Evolutionary conservation across 2,797 vertebrate genomes (phyloP), one percentile per base, ranked within the genome.

Genomic region (Hipposideros larvatus): DNA sequence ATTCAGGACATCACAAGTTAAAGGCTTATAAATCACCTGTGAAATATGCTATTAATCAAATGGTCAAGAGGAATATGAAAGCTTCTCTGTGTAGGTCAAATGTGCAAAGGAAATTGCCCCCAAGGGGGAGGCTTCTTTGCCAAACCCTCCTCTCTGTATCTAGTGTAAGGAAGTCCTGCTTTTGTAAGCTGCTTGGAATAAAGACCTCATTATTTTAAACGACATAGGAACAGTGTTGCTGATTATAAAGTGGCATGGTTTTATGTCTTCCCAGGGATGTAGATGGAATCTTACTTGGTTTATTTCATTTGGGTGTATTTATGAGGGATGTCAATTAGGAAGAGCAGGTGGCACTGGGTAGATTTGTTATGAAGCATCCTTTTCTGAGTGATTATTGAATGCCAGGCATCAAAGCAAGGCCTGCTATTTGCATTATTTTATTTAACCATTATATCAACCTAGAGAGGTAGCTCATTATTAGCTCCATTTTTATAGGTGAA

Each of bases 261-360:
- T 88, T 55, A 41, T 65, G 48, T 73, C 63, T 92, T 96, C 53
- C n/a, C 87, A 84, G 57, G 88, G 61, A 94, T 46, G 86, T 24
- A 59, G 82, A n/a, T 71, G 68, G 66, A 92, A 57, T 92, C 83
- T 95, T 91, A 63, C 79, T 79, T 83, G 63, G 63, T 84, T 95
- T 91, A 87, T 93, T 96, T 96, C 83, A 41, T 71, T 87, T 89
- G 87, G 73, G 71, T 93, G 82, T 96, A 55, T 94, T 96, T 91
- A 86, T 85, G 85, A 95, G 63, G 71, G 46, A 24, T 43, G 21
- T 89, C 94, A 94, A 92, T 97, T 96, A 91, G 87, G 53, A 86
- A 95, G 83, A 96, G 78, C 71, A 96, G 78, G 79, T 87, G 61
- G 70, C 31, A 73, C 57, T 91, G 59, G 68, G 71, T n/a, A 73